phyloP scores from a whole-genome alignment of 2,888 invertebrate species.

The Aquatica leii region DNA sequence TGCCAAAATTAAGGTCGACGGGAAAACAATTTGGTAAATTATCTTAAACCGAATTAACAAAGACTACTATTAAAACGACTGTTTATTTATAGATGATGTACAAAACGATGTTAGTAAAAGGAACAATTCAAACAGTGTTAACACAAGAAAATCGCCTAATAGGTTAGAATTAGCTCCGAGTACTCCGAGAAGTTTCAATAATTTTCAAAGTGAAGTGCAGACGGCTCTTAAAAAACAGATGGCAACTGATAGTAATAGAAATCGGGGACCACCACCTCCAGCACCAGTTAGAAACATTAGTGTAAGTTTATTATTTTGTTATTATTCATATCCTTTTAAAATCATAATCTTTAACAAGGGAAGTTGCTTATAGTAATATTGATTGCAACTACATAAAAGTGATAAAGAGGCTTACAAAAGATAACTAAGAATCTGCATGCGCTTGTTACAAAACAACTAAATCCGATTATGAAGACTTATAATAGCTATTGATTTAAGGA shows the following conservation, averaged over 20 bases:
- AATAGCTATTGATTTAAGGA: no score
- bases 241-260: constrained; percentile 59
- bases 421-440: no score
- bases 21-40: constrained; percentile 62
- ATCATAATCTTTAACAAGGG: no score
- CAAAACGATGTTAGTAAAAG: constrained; percentile 35
- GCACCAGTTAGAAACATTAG: constrained; percentile 68
- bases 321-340: constrained; percentile 14
- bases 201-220: constrained; percentile 53
- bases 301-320: constrained; percentile 31
- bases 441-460: not conserved
- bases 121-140: constrained; percentile 29
- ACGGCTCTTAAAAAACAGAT: constrained; percentile 55
- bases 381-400: no score
- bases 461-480: not conserved
- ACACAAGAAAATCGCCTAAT: constrained; percentile 23
- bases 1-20: constrained; percentile 81
- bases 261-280: constrained; percentile 82
- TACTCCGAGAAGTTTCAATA: constrained; percentile 48
- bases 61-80: not conserved
- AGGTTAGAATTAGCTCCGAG: constrained; percentile 30
- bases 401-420: no score
- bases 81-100: constrained; percentile 32
- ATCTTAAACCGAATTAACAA: no score
- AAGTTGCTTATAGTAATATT: no score